Evolutionary conservation across 2,113 vertebrate species (phyloP).

Genomic region (Hirundichthys speculiger): DNA sequence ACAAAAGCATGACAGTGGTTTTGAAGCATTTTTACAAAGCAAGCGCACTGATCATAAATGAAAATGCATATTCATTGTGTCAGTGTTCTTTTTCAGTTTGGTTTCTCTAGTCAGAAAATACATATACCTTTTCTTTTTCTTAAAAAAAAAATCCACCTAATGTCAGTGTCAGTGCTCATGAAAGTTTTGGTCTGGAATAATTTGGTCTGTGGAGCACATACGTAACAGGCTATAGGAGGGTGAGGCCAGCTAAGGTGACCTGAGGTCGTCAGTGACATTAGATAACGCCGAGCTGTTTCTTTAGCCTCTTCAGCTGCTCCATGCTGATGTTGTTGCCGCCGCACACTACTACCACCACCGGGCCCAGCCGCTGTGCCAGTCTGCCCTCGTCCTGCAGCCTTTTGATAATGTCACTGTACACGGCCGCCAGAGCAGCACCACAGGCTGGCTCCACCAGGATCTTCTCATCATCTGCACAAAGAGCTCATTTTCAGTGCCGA

Average conservation of each 20-base stretch:
- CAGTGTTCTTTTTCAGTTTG: neutral
- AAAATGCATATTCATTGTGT: neutral
- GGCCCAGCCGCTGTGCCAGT: slow-evolving; percentile 69
- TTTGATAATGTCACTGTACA: slow-evolving; percentile 85
- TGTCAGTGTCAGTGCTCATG: slow-evolving; percentile 12
- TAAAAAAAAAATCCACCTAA: neutral
- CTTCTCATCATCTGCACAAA: slow-evolving; percentile 87
- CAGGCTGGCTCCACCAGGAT: slow-evolving; percentile 91
- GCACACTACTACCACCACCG: slow-evolving; percentile 88
- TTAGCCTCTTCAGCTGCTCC: slow-evolving; percentile 80
- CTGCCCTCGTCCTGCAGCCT: slow-evolving; percentile 81
- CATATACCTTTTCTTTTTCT: neutral
- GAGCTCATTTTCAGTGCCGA: neutral
- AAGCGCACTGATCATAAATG: slow-evolving; percentile 14
- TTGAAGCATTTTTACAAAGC: slow-evolving; percentile 7
- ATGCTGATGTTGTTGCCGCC: slow-evolving; percentile 86
- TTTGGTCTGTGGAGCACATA: slow-evolving; percentile 27
- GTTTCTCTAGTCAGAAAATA: too few relatives aligned
- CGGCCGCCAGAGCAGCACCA: slow-evolving; percentile 85
- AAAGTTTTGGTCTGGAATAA: slow-evolving; percentile 55
- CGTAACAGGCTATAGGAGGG: slow-evolving; percentile 1
- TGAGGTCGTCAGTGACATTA: slow-evolving; percentile 3
- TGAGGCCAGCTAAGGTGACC: slow-evolving; percentile 11
- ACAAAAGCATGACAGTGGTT: slow-evolving; percentile 44
- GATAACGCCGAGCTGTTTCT: slow-evolving; percentile 78